Evolutionary conservation across 2,113 vertebrate species (phyloP).

Genomic region (Pogonocichla stellata): DNA sequence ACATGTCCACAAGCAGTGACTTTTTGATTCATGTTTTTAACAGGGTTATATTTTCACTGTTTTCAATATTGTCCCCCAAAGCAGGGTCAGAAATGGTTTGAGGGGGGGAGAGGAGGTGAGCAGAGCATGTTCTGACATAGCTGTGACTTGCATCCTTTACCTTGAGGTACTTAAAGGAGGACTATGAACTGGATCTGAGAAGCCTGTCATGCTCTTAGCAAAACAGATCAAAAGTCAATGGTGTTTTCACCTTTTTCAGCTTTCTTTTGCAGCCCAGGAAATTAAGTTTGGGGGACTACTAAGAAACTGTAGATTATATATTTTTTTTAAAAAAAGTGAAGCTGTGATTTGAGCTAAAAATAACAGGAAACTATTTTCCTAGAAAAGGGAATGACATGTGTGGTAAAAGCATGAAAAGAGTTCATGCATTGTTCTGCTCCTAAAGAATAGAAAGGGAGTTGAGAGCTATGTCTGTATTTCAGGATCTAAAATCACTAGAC

Average conservation of each 20-base stretch:
- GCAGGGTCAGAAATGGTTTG: slow-evolving; percentile 83
- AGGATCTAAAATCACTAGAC: not conserved
- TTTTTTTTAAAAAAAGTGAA: not conserved
- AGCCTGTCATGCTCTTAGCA: slow-evolving; percentile 2
- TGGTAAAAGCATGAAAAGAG: not conserved
- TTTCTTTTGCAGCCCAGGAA: slow-evolving; percentile 31
- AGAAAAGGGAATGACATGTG: not conserved
- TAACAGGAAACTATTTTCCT: slow-evolving; percentile 40
- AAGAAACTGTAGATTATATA: not conserved
- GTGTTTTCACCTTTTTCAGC: slow-evolving; percentile 31
- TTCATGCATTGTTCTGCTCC: not conserved
- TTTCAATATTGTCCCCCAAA: slow-evolving; percentile 88
- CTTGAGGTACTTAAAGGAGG: slow-evolving; percentile 70
- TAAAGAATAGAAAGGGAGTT: not conserved
- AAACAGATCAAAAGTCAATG: not conserved
- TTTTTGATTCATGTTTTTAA: slow-evolving; percentile 91
- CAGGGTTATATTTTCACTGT: slow-evolving; percentile 86
- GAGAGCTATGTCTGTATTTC: not conserved
- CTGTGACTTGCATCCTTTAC: slow-evolving; percentile 55
- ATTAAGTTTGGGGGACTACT: slow-evolving; percentile 14
- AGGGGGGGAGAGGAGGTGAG: not conserved
- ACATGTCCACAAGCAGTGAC: slow-evolving; percentile 82
- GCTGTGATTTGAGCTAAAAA: slow-evolving; percentile 48
- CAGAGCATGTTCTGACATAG: slow-evolving; percentile 37
- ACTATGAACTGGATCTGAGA: slow-evolving; percentile 36